Conservation (phyloP, 2,888 invertebrate genomes). For the Drosophila demipolita region DNA sequence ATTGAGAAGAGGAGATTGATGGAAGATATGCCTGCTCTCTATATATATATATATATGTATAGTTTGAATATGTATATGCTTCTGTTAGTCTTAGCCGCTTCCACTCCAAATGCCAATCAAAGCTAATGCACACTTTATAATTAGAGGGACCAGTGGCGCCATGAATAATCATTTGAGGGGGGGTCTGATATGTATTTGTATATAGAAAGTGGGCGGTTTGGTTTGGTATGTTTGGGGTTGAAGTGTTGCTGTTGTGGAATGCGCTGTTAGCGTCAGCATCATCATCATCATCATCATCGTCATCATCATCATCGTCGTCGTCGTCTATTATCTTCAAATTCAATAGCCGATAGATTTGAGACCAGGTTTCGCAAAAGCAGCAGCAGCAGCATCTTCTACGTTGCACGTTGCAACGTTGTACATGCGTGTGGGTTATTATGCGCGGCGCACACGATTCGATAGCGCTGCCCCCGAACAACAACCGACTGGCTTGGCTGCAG, state of each 20-base stretch:
- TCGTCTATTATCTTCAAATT: slow-evolving; percentile 49
- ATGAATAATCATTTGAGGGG: not conserved
- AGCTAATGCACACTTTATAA: slow-evolving; percentile 48
- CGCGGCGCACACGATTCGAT: slow-evolving; percentile 68
- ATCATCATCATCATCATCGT: not conserved
- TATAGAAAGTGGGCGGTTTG: not conserved
- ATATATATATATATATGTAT: not conserved
- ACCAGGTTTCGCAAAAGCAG: slow-evolving; percentile 39
- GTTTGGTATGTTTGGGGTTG: not conserved
- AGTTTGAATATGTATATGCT: not conserved
- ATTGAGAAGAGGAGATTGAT: not conserved
- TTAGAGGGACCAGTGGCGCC: slow-evolving; percentile 41
- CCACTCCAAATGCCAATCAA: slow-evolving; percentile 19
- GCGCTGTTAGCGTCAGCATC: slow-evolving; percentile 1
- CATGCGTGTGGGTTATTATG: slow-evolving; percentile 71
- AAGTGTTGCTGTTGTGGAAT: slow-evolving; percentile 2
- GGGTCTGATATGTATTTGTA: not conserved
- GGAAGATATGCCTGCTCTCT: not conserved
- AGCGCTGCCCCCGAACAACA: slow-evolving; percentile 50
- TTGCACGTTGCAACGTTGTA: slow-evolving; percentile 23
- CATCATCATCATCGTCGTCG: not conserved
- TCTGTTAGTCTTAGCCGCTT: not conserved
- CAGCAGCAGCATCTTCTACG: slow-evolving; percentile 37
- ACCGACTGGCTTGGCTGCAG: slow-evolving; percentile 14
- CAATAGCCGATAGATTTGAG: slow-evolving; percentile 44